Base-by-base conservation (phyloP, 2,888 invertebrate genomes). In the Reticulitermes lucifugus region DNA sequence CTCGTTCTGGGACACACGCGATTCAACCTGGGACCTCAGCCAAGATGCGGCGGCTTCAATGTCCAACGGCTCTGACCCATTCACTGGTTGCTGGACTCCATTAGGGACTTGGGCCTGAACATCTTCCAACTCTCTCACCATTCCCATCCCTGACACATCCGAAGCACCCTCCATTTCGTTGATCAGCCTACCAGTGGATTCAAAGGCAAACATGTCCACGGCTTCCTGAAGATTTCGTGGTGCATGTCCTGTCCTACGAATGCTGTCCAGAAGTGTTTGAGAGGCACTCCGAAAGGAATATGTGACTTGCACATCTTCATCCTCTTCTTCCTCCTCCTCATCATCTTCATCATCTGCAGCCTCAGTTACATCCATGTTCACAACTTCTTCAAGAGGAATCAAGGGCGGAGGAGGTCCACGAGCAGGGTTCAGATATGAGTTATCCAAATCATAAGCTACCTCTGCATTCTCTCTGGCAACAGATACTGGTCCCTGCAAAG, bases 41-140 rank as follows among this genome's bases (percentile, higher is more conserved):
- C 86, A 86, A 43, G 81, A 46, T n/a, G 65, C 84, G 51, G 86
- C 86, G 18, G 86, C 84, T 80, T 86, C 86, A 73, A 86, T 46
- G 80, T 86, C 86, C 22, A 86, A 41, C 10, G 60, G 55, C 25
- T 84, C 86, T 80, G 77, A 77, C 10, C 77, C 77, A 77, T 77
- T 46, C 65, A 65, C 25, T 25, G 65, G 65, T n/a, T 77, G 46
- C 21, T 43, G 35, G 0, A 77, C 77, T 25, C 73, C 73, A 73
- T 73, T 73, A 41, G 73, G 41, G 41, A 73, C 10, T n/a, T 41
- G 21, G 18, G 41, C 12, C 43, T 43, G 77, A 1, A 77, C 12
- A 22, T 77, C 77, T n/a, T 46, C 77, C 22, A 77, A 51, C 18
- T 77, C 77, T 41, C 77, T 35, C 10, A 77, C 43, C 22, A 43